Evolutionary conservation across 1,140 invertebrate species (phyloP), one percentile per base, ranked within the genome.

Genomic region (Nymphalis io): DNA sequence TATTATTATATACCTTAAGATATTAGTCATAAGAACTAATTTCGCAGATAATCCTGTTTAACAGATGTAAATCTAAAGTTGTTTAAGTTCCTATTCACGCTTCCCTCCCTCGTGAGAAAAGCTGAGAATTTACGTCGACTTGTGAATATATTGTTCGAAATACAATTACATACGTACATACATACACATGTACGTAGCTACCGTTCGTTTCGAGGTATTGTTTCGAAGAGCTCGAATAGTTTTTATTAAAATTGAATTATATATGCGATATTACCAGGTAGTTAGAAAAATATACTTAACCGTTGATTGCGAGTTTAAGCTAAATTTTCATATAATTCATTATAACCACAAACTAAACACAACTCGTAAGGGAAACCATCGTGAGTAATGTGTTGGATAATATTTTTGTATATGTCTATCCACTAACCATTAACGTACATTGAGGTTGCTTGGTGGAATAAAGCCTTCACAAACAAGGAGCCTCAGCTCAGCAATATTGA

Each of bases 61-160:
- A 21, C 10, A 57, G 3, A 12, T 13, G 62, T 16, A 64, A 57
- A 55, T 46, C n/a, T 55, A 64, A 64, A 42, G 15, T 57, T 20
- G 62, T 55, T 64, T 48, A 51, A 40, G 39, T 39, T 13, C 40
- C 39, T 51, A 64, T 64, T 64, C 51, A 64, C 48, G 62, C 33
- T 21, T 57, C 51, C 20, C 48, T 38, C 62, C 23, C 38, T 57
- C 42, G 48, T 20, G 62, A 64, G 62, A 51, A 64, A 63, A 64
- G 48, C 62, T 51, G 51, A 64, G 62, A 55, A 64, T 46, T 46
- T 46, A 16, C 44, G 46, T 13, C 61, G 61, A 65, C 63, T 40
- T 58, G 39, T 65, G 39, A 65, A 65, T 65, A 65, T 65, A 65
- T 58, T 65, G 63, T 65, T 65, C 51, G 46, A 48, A 63, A 53